Base-by-base conservation (phyloP, 2,797 vertebrate species). In the Xenopus petersii region DNA sequence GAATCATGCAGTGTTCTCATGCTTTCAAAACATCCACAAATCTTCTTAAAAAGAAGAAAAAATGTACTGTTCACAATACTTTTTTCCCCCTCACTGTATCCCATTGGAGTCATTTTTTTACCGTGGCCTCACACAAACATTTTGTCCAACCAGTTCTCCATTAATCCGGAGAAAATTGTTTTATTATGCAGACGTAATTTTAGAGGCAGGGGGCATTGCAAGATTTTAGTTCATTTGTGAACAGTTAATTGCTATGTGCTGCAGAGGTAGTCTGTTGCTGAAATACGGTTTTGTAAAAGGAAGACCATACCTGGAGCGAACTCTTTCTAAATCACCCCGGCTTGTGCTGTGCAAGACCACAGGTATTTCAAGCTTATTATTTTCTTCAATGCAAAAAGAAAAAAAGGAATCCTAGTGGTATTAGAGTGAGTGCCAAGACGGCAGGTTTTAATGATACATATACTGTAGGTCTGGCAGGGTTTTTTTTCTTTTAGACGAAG, bases 281-380 rank as follows among this genome's bases (percentile, higher is more conserved):
- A 74, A 79, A 79, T 74, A 12, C 70, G 74, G 76, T 74, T 74
- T 79, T 79, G 76, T 79, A 74, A 74, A 79, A 79, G 66, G 66
- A 79, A 79, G 76, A 67, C 76, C 67, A 79, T 70, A 49, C 76
- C 76, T 70, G 71, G 76, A 24, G 76, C 70, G 76, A 70, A 65
- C 71, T 63, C 60, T 78, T 73, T 78, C 71, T 78, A 78, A 78
- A 78, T 78, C 75, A 69, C 60, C 65, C 17, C 48, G 15, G 60
- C 42, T 47, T 58, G 65, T 62, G 54, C 70, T 64, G 75, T 64
- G 70, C 21, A 51, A 78, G 75, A 64, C 75, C 75, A 63, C 75
- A 78, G 75, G 75, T 78, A 78, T 78, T 78, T 70, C 36, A 78
- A 73, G 61, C 75, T 78, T 78, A 65, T 78, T 78, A 78, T 78